Conservation (phyloP, 2,113 vertebrate genomes). For the Bufo gargarizans region DNA sequence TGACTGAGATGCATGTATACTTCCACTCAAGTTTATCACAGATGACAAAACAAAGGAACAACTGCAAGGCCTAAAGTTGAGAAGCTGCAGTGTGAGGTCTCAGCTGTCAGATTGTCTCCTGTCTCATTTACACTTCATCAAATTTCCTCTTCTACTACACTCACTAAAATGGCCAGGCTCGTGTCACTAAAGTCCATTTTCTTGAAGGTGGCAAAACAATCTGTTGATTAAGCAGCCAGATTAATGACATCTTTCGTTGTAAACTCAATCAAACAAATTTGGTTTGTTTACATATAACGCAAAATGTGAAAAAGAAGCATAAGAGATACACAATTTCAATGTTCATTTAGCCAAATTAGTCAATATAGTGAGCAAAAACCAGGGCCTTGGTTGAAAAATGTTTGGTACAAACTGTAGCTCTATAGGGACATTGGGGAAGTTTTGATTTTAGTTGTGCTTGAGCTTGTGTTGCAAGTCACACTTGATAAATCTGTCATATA, state of each 20-base stretch:
- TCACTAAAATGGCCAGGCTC: too few relatives aligned
- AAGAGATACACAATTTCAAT: too few relatives aligned
- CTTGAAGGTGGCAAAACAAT: neutral
- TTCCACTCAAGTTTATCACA: neutral
- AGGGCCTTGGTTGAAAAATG: too few relatives aligned
- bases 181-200: neutral
- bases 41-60: neutral
- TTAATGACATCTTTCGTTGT: neutral
- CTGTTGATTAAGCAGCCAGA: neutral
- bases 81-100: neutral
- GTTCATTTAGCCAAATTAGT: too few relatives aligned
- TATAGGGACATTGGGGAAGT: too few relatives aligned
- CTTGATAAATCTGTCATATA: too few relatives aligned
- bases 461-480: too few relatives aligned
- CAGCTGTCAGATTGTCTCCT: neutral
- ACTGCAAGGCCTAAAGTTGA: neutral
- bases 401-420: too few relatives aligned
- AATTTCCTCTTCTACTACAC: neutral
- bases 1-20: too few relatives aligned
- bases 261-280: neutral
- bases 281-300: neutral
- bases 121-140: neutral
- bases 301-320: neutral
- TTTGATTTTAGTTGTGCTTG: too few relatives aligned
- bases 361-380: too few relatives aligned